Conservation (phyloP, 2,113 vertebrate genomes). For the Sisor rabdophorus region DNA sequence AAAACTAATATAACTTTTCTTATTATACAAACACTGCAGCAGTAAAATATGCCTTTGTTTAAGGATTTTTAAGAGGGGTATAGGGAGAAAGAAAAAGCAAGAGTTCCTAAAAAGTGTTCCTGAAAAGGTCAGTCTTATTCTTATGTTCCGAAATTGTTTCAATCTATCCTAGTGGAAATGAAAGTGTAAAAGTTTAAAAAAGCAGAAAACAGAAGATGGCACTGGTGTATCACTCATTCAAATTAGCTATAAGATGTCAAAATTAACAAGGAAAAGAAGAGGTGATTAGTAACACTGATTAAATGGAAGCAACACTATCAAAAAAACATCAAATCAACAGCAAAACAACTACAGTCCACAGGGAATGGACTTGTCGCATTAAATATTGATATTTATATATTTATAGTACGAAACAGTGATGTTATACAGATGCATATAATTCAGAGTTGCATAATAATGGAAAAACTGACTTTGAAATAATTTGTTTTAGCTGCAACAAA, state of each 20-base stretch:
- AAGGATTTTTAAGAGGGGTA: neutral
- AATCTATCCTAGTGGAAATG: neutral
- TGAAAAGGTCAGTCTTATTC: too few relatives aligned
- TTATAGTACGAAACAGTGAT: too few relatives aligned
- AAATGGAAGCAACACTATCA: neutral
- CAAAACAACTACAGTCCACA: too few relatives aligned
- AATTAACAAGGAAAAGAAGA: neutral
- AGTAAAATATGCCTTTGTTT: slow-evolving; percentile 2
- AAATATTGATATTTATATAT: too few relatives aligned
- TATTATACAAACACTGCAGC: slow-evolving; percentile 37
- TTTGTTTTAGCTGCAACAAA: too few relatives aligned
- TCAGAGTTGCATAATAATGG: too few relatives aligned
- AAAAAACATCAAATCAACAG: too few relatives aligned
- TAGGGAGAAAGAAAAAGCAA: slow-evolving; percentile 2
- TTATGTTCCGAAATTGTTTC: neutral
- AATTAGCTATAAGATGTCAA: slow-evolving; percentile 5
- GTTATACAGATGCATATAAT: too few relatives aligned
- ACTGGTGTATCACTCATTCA: slow-evolving; percentile 50
- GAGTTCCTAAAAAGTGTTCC: neutral
- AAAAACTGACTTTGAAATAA: too few relatives aligned
- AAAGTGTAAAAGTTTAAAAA: neutral
- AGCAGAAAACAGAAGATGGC: slow-evolving; percentile 54
- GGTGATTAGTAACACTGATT: too few relatives aligned
- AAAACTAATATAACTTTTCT: slow-evolving; percentile 25
- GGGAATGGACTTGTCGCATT: too few relatives aligned